phyloP scores from a whole-genome alignment of 2,113 vertebrate genomes.

The Bostrychus sinensis region DNA sequence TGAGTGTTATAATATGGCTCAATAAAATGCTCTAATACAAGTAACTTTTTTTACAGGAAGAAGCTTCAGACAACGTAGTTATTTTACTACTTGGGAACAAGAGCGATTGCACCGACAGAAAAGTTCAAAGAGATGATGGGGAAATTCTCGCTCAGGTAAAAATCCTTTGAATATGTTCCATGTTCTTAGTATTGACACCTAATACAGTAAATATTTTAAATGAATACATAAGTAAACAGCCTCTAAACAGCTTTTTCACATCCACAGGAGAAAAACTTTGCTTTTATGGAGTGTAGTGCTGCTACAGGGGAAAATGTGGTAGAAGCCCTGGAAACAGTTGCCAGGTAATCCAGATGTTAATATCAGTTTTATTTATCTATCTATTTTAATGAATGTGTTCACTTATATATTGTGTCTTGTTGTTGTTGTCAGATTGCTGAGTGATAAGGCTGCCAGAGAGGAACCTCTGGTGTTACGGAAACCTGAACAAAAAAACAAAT shows the following conservation, averaged over 20 bases:
- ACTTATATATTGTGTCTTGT: neutral
- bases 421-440: constrained; percentile 81
- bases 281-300: constrained; percentile 91
- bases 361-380: neutral
- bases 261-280: constrained; percentile 83
- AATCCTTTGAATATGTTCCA: neutral
- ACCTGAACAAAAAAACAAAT: constrained; percentile 70
- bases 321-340: constrained; percentile 81
- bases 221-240: neutral
- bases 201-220: neutral
- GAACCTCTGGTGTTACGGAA: constrained; percentile 62
- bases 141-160: constrained; percentile 84
- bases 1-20: too few relatives aligned
- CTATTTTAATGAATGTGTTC: constrained; percentile 2
- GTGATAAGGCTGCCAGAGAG: constrained; percentile 63
- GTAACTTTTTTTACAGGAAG: constrained; percentile 77
- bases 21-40: too few relatives aligned
- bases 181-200: neutral
- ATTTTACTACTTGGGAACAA: constrained; percentile 93
- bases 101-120: constrained; percentile 78
- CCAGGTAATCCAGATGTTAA: constrained; percentile 78
- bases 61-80: constrained; percentile 67
- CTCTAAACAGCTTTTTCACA: constrained; percentile 3
- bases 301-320: constrained; percentile 87
- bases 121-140: constrained; percentile 79